phyloP scores from a whole-genome alignment of 1,140 invertebrate species.

The Zelostemma sp. region DNA sequence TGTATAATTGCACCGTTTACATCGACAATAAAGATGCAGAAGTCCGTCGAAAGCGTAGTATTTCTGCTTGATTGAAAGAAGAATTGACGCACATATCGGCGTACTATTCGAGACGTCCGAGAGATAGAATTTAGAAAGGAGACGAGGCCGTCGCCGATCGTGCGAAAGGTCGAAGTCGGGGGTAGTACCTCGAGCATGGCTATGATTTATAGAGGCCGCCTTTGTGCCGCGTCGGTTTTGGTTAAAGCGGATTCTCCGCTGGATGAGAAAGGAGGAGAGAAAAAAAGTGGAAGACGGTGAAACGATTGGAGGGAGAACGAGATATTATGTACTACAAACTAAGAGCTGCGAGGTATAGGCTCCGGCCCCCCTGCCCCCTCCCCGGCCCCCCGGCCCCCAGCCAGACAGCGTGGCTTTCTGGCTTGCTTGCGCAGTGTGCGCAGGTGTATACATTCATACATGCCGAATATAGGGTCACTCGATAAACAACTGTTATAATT shows the following conservation, averaged over 20 bases:
- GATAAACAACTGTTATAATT: conserved; percentile 3
- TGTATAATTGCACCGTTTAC: too few relatives aligned
- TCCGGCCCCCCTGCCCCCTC: too few relatives aligned
- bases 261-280: conserved; percentile 7
- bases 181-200: conserved; percentile 14
- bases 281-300: conserved; percentile 4
- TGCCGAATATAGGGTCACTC: not conserved
- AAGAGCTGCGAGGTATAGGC: too few relatives aligned
- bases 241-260: conserved; percentile 23
- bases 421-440: too few relatives aligned
- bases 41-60: too few relatives aligned
- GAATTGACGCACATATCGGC: too few relatives aligned
- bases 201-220: conserved; percentile 53
- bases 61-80: too few relatives aligned
- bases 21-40: too few relatives aligned
- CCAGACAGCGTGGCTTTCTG: conserved; percentile 53
- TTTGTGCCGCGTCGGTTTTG: conserved; percentile 44
- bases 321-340: too few relatives aligned
- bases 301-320: conserved; percentile 13
- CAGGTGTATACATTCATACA: not conserved
- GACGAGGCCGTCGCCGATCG: conserved; percentile 11
- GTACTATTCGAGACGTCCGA: too few relatives aligned
- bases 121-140: conserved; percentile 14
- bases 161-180: conserved; percentile 20
- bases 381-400: conserved; percentile 21